Evolutionary conservation across 2,888 invertebrate genomes (phyloP).

Genomic region (Amphipoea oculea): DNA sequence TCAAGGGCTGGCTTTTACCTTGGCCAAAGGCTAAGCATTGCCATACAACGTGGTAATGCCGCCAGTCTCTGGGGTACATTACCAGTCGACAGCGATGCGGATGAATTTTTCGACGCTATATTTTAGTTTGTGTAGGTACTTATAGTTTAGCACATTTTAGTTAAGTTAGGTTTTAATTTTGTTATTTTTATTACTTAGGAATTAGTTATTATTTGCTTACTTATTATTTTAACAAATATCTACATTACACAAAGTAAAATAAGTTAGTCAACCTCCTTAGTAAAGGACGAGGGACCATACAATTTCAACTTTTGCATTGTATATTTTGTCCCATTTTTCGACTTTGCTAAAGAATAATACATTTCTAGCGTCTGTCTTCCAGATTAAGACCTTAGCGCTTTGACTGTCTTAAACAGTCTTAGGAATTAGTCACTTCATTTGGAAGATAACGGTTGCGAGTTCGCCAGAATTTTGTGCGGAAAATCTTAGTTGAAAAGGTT

Average conservation of each 20-base stretch:
- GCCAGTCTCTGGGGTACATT: too few relatives aligned
- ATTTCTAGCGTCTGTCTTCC: conserved; percentile 22
- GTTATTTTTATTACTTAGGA: too few relatives aligned
- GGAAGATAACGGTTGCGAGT: conserved; percentile 25
- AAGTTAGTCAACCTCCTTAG: conserved; percentile 51
- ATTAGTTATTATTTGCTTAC: too few relatives aligned
- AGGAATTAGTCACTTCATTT: conserved; percentile 53
- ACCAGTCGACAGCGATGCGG: too few relatives aligned
- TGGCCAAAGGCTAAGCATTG: too few relatives aligned
- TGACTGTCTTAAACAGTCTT: conserved; percentile 20
- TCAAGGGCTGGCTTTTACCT: too few relatives aligned
- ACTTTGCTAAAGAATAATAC: not conserved
- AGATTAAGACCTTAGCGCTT: conserved; percentile 4
- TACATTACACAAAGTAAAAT: conserved; percentile 50
- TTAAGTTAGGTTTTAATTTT: too few relatives aligned
- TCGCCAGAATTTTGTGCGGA: conserved; percentile 32
- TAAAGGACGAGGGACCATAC: conserved; percentile 35
- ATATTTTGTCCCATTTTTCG: conserved; percentile 28
- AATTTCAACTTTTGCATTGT: conserved; percentile 51
- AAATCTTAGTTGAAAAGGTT: conserved; percentile 35
- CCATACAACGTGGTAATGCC: too few relatives aligned
- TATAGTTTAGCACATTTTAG: too few relatives aligned
- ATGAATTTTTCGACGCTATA: too few relatives aligned
- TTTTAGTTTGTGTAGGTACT: too few relatives aligned
- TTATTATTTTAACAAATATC: conserved; percentile 14